Conservation (phyloP, 2,888 invertebrate species). For the Pseudococcus jackbeardsleyi region DNA sequence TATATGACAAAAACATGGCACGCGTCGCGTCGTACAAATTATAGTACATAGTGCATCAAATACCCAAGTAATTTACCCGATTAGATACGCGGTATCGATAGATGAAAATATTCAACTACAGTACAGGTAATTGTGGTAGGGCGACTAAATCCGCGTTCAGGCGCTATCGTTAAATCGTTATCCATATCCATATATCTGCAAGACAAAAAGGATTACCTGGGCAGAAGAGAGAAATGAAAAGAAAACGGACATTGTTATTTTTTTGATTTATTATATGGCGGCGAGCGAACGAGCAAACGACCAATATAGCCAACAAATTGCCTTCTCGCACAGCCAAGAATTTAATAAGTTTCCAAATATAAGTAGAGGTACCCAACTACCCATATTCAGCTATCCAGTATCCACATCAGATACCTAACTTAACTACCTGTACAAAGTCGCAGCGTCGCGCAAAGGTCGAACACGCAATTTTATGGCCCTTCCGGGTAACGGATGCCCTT, state of each 20-base stretch:
- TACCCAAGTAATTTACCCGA: no score
- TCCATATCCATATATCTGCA: background rate
- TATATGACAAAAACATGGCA: no score
- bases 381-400: no score
- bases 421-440: background rate
- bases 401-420: no score
- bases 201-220: background rate
- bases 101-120: background rate
- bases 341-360: constrained; percentile 47
- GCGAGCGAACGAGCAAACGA: background rate
- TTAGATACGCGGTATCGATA: background rate
- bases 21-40: no score
- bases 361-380: background rate
- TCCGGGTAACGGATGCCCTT: background rate
- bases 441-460: background rate
- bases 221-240: background rate
- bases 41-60: no score
- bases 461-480: constrained; percentile 39
- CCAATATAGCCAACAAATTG: constrained; percentile 35
- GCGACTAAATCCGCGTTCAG: background rate
- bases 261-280: constrained; percentile 38
- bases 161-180: background rate
- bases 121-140: background rate
- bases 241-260: constrained; percentile 48
- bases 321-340: constrained; percentile 31